Evolutionary conservation across 2,113 vertebrate genomes (phyloP), one percentile per base, ranked within the genome.

Genomic region (Chaenocephalus aceratus): DNA sequence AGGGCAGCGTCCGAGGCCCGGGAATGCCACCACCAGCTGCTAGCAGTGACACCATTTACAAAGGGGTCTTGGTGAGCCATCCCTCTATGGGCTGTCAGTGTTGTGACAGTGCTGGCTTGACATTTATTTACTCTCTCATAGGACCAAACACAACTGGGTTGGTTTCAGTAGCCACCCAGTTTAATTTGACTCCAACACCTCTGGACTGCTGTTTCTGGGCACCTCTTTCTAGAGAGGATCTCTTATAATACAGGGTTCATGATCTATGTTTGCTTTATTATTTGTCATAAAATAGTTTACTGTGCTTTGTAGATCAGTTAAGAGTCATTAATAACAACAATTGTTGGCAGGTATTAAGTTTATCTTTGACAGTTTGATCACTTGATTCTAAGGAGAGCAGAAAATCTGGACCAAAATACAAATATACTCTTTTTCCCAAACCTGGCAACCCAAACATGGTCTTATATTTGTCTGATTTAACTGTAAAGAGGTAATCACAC

Each of bases 11-110:
- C 94, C 89, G 86, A 96, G 94, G 93, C 89, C 80, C 93, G 95
- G 93, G 96, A 93, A 93, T 96, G 96, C 95, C 96, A 97, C 96
- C 96, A 96, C 96, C 97, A 98, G 97, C 97, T 98, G 98, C 97
- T 96, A 90, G 95, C 92, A 93, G 95, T 97, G 96, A 97, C 96
- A 96, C 89, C 88, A 49, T 75, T 71, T 89, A 95, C 93, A 97
- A 97, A 97, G n/a, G 96, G 89, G 90, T 86, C 89, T 91, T 91
- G 91, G 91, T 92, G 94, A 90, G 95, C 94, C 79, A 94, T 94
- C 92, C 92, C 87, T 94, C 95, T 94, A 81, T 94, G 90, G 92
- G 95, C 92, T 96, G 96, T 96, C 94, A 96, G 94, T 91, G 95
- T 95, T 95, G 96, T 94, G 96, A 95, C 94, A 93, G 84, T 54